Base-by-base conservation (phyloP, 2,797 vertebrate genomes). In the Rhinichthys osculus region DNA sequence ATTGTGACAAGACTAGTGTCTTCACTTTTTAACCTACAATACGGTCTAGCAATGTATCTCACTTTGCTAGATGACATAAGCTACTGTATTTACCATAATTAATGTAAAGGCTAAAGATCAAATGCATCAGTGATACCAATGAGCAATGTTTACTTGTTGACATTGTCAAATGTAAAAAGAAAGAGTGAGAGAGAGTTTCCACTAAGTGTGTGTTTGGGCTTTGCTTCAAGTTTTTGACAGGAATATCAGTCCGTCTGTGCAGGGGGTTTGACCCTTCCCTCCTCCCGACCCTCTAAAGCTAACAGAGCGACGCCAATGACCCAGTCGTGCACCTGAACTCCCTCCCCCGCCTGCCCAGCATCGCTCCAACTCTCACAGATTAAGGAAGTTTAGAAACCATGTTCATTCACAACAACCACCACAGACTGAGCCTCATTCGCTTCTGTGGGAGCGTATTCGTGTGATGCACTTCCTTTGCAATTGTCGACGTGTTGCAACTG, bases 221-320 rank as follows among this genome's bases (percentile, higher is more conserved):
- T 74, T 70, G 62, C 79, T 94, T 93, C 93, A 95, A 91, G 80
- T 94, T 93, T 94, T 91, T 93, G 92, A 94, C 93, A 92, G 93
- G 92, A 94, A 94, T 91, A 94, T 91, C 90, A 91, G 89, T 91
- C 92, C 90, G 38, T 92, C 90, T 92, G 89, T 62, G 66, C 87
- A 92, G 88, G 67, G 84, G 93, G 93, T 90, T 89, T 93, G 93
- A 92, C 85, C 89, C 78, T 81, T 62, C 69, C 78, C 82, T 66
- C 81, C 74, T 84, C 67, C 81, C 38, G 81, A 86, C 88, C 78
- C 88, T 87, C 85, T 88, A 82, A 87, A 95, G 94, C 93, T 92
- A 94, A 91, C 90, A 82, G 93, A 95, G 93, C 94, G 93, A 92
- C 92, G 89, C 95, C 93, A 94, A 92, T 95, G 94, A 93, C 94